phyloP scores from a whole-genome alignment of 2,888 invertebrate species.

The Phoenoteleia sp. region DNA sequence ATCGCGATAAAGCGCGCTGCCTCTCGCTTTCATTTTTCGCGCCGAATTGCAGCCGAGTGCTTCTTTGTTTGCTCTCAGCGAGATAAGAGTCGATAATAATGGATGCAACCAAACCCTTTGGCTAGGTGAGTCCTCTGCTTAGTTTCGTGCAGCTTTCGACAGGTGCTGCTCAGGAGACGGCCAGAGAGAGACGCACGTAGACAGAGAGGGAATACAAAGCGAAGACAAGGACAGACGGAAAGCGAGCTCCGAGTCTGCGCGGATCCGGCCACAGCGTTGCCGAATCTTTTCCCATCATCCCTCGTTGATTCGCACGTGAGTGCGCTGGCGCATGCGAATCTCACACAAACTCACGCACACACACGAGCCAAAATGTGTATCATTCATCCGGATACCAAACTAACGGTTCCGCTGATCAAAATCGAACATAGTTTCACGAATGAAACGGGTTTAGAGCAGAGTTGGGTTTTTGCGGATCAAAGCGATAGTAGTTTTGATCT shows the following conservation, averaged over 20 bases:
- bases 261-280: conserved; percentile 45
- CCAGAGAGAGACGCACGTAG: conserved; percentile 33
- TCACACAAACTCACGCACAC: conserved; percentile 2
- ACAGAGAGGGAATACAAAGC: conserved; percentile 21
- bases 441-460: conserved; percentile 22
- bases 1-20: conserved; percentile 55
- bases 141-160: conserved; percentile 51
- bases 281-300: conserved; percentile 51
- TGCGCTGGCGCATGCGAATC: conserved; percentile 58
- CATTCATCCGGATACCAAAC: conserved; percentile 34
- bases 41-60: conserved; percentile 26
- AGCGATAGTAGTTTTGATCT: too few relatives aligned
- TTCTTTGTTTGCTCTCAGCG: conserved; percentile 55
- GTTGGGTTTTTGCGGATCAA: background rate
- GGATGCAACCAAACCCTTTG: conserved; percentile 28
- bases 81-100: conserved; percentile 55
- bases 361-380: background rate
- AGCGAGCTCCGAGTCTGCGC: conserved; percentile 47
- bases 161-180: conserved; percentile 31
- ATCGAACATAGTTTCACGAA: conserved; percentile 31
- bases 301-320: conserved; percentile 58
- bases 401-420: conserved; percentile 59
- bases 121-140: background rate
- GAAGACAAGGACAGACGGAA: conserved; percentile 28
- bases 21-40: conserved; percentile 67